phyloP scores from a whole-genome alignment of 1,140 invertebrate species.

The Dendroctonus ponderosae region DNA sequence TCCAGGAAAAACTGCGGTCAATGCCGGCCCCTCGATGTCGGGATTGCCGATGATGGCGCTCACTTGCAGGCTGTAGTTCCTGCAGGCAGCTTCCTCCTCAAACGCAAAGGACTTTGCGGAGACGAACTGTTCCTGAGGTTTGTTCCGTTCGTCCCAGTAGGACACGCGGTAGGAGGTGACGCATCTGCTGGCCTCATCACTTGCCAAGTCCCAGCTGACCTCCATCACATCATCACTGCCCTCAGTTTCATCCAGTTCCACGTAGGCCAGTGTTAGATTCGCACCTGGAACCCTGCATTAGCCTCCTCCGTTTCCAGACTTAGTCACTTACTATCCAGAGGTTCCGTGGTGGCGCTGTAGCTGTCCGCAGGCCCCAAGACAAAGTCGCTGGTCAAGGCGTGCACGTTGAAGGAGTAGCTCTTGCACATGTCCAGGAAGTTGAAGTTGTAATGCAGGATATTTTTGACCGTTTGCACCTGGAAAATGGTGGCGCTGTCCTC shows the following conservation, averaged over 20 bases:
- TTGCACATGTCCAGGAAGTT: constrained; percentile 16
- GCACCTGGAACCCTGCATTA: background rate
- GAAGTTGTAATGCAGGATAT: constrained; percentile 1
- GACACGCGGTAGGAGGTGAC: constrained; percentile 11
- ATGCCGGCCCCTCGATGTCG: constrained; percentile 5
- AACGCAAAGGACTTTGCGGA: background rate
- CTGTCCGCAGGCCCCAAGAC: constrained; percentile 6
- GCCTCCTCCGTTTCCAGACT: background rate
- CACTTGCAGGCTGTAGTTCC: constrained; percentile 13
- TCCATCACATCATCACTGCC: background rate
- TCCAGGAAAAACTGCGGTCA: background rate
- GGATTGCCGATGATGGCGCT: constrained; percentile 9
- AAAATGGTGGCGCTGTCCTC: constrained; percentile 1
- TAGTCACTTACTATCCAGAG: background rate
- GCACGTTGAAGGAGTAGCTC: constrained; percentile 10
- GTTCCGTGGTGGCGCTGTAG: background rate
- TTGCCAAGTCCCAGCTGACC: background rate
- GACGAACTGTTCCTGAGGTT: constrained; percentile 7
- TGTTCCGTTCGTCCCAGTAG: constrained; percentile 16
- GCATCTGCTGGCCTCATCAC: background rate
- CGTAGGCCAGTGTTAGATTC: background rate
- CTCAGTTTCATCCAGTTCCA: background rate
- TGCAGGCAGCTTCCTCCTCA: constrained; percentile 1
- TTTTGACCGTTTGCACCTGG: background rate
- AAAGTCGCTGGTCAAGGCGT: constrained; percentile 1